Evolutionary conservation across 2,797 vertebrate genomes (phyloP).

Genomic region (Myoxocephalus aenaeus): DNA sequence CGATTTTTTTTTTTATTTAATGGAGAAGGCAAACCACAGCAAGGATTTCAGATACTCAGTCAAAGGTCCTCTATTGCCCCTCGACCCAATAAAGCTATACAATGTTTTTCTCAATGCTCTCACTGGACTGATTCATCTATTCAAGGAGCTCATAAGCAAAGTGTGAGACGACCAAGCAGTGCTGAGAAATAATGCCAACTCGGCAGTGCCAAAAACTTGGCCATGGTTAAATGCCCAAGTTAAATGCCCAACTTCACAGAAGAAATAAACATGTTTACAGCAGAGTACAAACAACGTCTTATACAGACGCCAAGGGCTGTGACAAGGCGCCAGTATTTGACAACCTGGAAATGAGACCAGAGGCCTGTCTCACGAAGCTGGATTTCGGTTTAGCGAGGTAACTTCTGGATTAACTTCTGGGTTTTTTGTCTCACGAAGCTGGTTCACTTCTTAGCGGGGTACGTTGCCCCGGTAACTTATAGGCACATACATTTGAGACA

Average conservation of each 20-base stretch:
- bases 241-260: not conserved
- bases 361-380: too few relatives aligned
- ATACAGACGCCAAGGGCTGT: not conserved
- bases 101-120: not conserved
- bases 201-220: too few relatives aligned
- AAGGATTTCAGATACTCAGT: slow-evolving; percentile 7
- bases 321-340: too few relatives aligned
- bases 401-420: too few relatives aligned
- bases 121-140: slow-evolving; percentile 26
- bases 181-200: not conserved
- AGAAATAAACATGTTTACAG: not conserved
- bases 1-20: too few relatives aligned
- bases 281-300: not conserved
- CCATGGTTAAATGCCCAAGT: too few relatives aligned
- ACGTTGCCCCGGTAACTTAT: too few relatives aligned
- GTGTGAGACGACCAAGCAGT: slow-evolving; percentile 8
- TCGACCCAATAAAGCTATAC: not conserved
- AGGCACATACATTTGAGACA: too few relatives aligned
- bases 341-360: too few relatives aligned
- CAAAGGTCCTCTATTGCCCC: not conserved
- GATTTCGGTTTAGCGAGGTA: too few relatives aligned
- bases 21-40: slow-evolving; percentile 23
- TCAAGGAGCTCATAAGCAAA: slow-evolving; percentile 31
- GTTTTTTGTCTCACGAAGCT: too few relatives aligned
- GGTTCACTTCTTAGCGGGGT: too few relatives aligned